phyloP scores from a whole-genome alignment of 1,140 invertebrate species.

The Pemphigus obesinymphae region DNA sequence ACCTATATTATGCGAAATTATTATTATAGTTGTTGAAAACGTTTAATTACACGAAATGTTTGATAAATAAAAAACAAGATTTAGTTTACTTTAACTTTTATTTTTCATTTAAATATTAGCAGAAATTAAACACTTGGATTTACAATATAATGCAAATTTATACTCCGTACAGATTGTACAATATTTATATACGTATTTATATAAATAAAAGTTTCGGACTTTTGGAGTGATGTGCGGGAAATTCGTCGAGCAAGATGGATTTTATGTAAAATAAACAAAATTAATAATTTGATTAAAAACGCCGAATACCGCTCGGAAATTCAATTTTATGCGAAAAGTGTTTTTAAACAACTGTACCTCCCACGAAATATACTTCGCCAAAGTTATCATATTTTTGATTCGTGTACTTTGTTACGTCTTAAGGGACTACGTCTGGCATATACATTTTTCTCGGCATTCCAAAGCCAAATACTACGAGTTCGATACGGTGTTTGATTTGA shows the following conservation, averaged over 20 bases:
- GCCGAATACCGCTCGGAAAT: neutral
- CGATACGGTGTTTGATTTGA: too few species aligned
- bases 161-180: neutral
- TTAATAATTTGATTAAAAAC: conserved; percentile 12
- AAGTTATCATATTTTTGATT: neutral
- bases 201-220: neutral
- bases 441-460: too few species aligned
- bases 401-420: neutral
- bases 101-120: neutral
- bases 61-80: neutral
- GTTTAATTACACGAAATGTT: too few species aligned
- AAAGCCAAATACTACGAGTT: too few species aligned
- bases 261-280: conserved; percentile 18
- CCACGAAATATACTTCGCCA: neutral
- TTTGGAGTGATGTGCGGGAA: neutral
- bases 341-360: neutral
- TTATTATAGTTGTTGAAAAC: too few species aligned
- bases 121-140: neutral
- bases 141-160: neutral
- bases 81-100: neutral
- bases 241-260: neutral
- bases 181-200: neutral
- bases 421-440: neutral
- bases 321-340: neutral
- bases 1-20: too few species aligned